These are phyloP conservation scores for Cephus pulcher DNA, from an alignment of 2,888 invertebrate genomes.

Conservation along the genomic window DNA sequence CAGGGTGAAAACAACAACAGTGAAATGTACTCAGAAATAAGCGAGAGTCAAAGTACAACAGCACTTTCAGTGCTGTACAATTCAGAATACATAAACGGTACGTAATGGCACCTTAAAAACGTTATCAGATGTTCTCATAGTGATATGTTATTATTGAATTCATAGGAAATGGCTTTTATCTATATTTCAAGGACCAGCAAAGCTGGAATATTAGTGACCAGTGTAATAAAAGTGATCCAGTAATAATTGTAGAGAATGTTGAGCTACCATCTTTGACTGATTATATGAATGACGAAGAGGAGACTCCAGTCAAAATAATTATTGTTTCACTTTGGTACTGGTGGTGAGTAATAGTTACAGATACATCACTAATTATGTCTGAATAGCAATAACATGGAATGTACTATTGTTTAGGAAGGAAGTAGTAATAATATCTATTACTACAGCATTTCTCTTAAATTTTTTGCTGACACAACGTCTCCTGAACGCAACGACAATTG, in stretches of 20 bases:
- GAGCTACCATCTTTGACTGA: conserved; percentile 37
- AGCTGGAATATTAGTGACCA: conserved; percentile 67
- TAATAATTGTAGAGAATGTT: conserved; percentile 23
- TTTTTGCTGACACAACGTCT: conserved; percentile 72
- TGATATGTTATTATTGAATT: conserved; percentile 25
- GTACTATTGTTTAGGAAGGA: conserved; percentile 73
- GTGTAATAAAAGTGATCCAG: conserved; percentile 49
- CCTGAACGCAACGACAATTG: conserved; percentile 44
- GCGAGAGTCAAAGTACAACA: conserved; percentile 69
- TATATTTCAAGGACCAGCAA: conserved; percentile 73
- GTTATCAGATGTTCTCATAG: neutral
- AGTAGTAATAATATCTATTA: conserved; percentile 79
- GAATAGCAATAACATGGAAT: neutral
- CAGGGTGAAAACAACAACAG: conserved; percentile 21
- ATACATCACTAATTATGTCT: conserved; percentile 1
- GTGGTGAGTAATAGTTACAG: conserved; percentile 69
- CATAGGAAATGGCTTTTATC: conserved; percentile 81
- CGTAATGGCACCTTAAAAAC: neutral
- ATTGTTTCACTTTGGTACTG: conserved; percentile 83
- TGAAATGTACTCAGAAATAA: conserved; percentile 25
- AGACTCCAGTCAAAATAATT: conserved; percentile 76
- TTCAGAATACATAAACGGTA: conserved; percentile 78
- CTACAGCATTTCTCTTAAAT: conserved; percentile 79
- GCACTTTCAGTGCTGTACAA: conserved; percentile 82
- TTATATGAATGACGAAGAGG: conserved; percentile 64